Evolutionary conservation across 2,888 invertebrate species (phyloP), one percentile per base, ranked within the genome.

Genomic region (Euspilapteryx auroguttella): DNA sequence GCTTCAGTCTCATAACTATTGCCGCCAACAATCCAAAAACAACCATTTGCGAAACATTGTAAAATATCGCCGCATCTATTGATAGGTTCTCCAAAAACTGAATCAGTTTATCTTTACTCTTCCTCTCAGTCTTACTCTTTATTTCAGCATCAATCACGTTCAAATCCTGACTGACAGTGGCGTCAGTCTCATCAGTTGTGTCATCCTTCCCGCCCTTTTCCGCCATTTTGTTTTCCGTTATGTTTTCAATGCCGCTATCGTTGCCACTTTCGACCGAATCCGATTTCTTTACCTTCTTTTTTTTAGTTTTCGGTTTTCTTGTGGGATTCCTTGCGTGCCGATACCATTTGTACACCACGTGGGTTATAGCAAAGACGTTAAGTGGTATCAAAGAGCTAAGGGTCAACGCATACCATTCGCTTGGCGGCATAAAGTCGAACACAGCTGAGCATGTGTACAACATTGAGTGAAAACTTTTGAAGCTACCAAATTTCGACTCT

Each of bases 391-490:
- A 44, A 3, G 82, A 52, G 0, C 85, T 82, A 27, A 58, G 52
- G 0, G 61, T 44, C 11, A 87, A 25, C 77, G 77, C 21, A 56
- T 47, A 0, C 82, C 47, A 0, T 3, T 83, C 71, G 12, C 58
- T 68, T 27, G 64, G 51, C 1, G 82, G 82, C 24, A 89, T 48
- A 45, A 86, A 89, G 44, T 87, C 86, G 47, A 89, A 91, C 32
- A 87, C 89, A 0, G 79, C 75, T 0, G 87, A 82, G 50, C 89
- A 90, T 0, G 88, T 88, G 43, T 90, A 91, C 2, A 92, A 53
- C 46, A 86, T 53, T 0, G 89, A 87, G 44, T 91, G 87, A 45
- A 91, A 91, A 37, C 79, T 84, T 40, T 79, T 80, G 45, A 77
- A 87, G 37, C 75, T 55, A 0, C 79, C 78, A 29, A 91, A 78